Base-by-base conservation (phyloP, 1,140 invertebrate genomes). In the Pomacea maculata region DNA sequence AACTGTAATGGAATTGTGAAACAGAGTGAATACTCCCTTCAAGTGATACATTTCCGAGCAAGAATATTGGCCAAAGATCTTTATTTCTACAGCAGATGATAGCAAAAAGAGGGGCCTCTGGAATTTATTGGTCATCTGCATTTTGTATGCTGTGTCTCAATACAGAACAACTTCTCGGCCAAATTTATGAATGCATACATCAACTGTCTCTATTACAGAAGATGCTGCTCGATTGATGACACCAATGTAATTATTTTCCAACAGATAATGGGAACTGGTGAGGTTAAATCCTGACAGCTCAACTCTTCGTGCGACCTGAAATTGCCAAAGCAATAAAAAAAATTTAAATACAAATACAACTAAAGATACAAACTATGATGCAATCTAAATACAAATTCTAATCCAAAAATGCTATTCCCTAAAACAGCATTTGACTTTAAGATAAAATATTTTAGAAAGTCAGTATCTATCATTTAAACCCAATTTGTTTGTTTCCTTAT, bases 131-230 rank as follows among this genome's bases (percentile, higher is more conserved):
- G 34, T 45, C 34, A 1, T 45, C 34, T 45, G 34, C 34, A 45
- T 45, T 2, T 45, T 45, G 11, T 29, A 25, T n/a, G 5, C 21
- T 55, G 11, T 65, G 9, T 63, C 11, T 61, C 68, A 87, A 54
- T 86, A 87, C 12, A 87, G 78, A 17, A 87, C 86, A 55, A 82
- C 81, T 67, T 86, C 84, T 6, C 83, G 76, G 15, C 86, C 85
- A 82, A 83, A 83, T 17, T 75, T 80, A 65, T 83, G 79, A 25
- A 87, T 84, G 81, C 86, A 87, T 21, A 57, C 68, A 61, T 87
- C 85, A 54, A 86, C 83, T 67, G 82, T 72, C 4, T 77, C 71
- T 29, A 86, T 74, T 61, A 84, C 71, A 17, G 76, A 68, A 8
- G 82, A 70, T 5, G 85, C 86, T 4, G 85, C 86, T 5, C 79